Conservation (phyloP, 2,888 invertebrate genomes). For the Drosophila basisetae region DNA sequence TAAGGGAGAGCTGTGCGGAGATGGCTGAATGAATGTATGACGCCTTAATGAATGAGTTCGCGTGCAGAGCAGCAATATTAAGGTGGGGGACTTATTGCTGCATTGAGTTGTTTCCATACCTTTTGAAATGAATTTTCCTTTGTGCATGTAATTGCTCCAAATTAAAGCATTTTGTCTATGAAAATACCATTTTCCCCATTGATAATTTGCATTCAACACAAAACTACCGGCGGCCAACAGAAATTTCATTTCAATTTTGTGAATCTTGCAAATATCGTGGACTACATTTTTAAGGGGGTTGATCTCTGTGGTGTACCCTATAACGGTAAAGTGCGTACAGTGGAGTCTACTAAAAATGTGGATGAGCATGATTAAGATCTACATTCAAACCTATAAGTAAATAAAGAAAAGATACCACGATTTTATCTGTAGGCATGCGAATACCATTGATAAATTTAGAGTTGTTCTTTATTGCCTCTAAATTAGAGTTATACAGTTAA, state of each 20-base stretch:
- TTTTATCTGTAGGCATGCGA: background rate
- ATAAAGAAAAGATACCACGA: background rate
- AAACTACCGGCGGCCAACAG: slow-evolving; percentile 2
- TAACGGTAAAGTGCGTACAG: background rate
- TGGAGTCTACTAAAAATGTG: background rate
- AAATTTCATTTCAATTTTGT: slow-evolving; percentile 18
- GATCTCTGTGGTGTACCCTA: slow-evolving; percentile 2
- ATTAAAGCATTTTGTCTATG: slow-evolving; percentile 16
- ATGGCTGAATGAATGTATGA: slow-evolving; percentile 3
- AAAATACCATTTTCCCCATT: slow-evolving; percentile 22
- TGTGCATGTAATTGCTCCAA: slow-evolving; percentile 44
- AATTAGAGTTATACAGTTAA: background rate
- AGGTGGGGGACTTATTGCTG: slow-evolving; percentile 42
- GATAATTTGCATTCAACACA: slow-evolving; percentile 39
- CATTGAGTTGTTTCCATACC: slow-evolving; percentile 15
- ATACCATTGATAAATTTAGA: background rate
- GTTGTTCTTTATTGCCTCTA: background rate
- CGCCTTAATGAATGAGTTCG: slow-evolving; percentile 52
- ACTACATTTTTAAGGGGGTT: background rate
- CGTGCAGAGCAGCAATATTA: slow-evolving; percentile 44
- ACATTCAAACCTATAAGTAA: background rate
- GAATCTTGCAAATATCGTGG: slow-evolving; percentile 17
- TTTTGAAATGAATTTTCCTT: slow-evolving; percentile 34
- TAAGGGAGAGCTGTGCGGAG: background rate
- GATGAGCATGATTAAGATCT: background rate